These are phyloP conservation scores for Drosophila bocqueti DNA, from an alignment of 1,140 invertebrate genomes.

Conservation along the genomic window DNA sequence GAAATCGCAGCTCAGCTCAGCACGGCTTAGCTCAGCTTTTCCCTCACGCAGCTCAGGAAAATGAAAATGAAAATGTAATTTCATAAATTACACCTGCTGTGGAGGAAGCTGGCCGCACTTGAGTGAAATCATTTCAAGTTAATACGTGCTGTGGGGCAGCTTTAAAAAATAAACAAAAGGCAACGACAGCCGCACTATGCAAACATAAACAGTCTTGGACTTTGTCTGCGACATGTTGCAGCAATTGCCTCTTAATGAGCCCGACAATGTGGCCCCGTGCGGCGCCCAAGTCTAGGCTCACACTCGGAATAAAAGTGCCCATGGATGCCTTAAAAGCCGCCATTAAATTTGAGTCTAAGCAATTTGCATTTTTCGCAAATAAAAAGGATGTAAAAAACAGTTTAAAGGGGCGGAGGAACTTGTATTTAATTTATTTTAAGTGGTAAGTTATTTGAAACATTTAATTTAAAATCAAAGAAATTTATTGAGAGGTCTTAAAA, in stretches of 20 bases:
- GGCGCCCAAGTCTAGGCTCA: constrained; percentile 17
- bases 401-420: background rate
- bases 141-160: constrained; percentile 60
- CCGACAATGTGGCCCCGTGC: constrained; percentile 63
- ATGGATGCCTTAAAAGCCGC: background rate
- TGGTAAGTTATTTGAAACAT: background rate
- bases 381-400: background rate
- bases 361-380: background rate
- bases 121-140: constrained; percentile 46
- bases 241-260: constrained; percentile 61
- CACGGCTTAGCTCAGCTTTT: constrained; percentile 38
- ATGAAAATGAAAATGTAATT: constrained; percentile 72
- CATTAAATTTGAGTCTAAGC: background rate
- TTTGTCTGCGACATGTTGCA: constrained; percentile 63
- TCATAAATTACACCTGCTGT: constrained; percentile 73
- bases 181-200: constrained; percentile 17
- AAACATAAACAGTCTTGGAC: constrained; percentile 29
- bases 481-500: background rate
- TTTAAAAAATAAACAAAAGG: constrained; percentile 44
- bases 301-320: constrained; percentile 6
- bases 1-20: constrained; percentile 58
- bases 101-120: constrained; percentile 34
- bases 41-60: constrained; percentile 21
- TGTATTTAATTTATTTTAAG: background rate
- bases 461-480: background rate